Evolutionary conservation across 2,888 invertebrate species (phyloP).

Genomic region (Ctena decussata): DNA sequence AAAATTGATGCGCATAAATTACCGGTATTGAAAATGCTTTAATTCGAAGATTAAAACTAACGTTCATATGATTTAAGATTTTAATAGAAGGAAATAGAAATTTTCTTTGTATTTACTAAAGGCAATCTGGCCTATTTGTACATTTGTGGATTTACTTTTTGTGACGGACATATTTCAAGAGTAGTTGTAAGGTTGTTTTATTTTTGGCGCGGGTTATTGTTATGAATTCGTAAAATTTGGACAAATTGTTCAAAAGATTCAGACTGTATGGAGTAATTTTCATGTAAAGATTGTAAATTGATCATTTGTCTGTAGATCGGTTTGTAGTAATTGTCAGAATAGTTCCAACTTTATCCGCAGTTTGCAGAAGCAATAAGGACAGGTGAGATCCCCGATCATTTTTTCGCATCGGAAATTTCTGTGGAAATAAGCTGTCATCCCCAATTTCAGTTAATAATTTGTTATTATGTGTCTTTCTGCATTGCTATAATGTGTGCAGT

Average conservation of each 20-base stretch:
- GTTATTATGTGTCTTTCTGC: neutral
- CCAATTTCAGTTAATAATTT: neutral
- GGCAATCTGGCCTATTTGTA: too few species aligned
- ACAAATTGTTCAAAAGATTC: constrained; percentile 33
- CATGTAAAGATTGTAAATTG: constrained; percentile 30
- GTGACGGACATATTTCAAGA: constrained; percentile 45
- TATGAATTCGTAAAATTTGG: constrained; percentile 68
- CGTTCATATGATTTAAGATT: neutral
- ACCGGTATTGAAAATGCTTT: too few species aligned
- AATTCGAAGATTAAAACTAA: neutral
- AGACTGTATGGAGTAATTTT: constrained; percentile 23
- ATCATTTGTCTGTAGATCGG: constrained; percentile 38
- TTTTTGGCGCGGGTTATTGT: constrained; percentile 84
- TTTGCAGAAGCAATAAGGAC: constrained; percentile 51
- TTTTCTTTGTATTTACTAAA: neutral
- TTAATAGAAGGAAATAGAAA: too few species aligned
- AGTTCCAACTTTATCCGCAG: neutral
- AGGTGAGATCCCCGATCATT: constrained; percentile 66
- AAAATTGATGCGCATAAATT: neutral
- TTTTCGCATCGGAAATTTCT: constrained; percentile 34
- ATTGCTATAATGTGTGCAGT: too few species aligned
- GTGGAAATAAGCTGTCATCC: neutral
- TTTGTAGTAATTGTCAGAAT: constrained; percentile 13
- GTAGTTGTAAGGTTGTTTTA: constrained; percentile 78
- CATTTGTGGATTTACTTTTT: constrained; percentile 4